Base-by-base conservation (phyloP, 2,888 invertebrate genomes). In the Eueremaeus valkanovi region DNA sequence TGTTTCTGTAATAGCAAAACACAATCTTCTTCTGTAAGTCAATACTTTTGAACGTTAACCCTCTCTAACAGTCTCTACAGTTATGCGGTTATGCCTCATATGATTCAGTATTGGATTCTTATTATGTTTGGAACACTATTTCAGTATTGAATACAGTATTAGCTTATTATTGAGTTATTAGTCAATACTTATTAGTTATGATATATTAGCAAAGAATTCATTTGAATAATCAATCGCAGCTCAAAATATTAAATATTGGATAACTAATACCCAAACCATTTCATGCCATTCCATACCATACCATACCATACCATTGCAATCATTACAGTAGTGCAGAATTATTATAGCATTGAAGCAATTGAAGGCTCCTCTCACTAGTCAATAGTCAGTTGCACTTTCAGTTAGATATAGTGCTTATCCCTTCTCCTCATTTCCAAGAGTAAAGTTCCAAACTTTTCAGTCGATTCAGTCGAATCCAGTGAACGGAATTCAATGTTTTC, bases 21-120 rank as follows among this genome's bases (percentile, higher is more conserved):
- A 76, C 78, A 77, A 72, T 77, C 78, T 58, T 78, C 77, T 51
- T 78, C 77, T 75, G 79, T 80, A 77, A 78, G 80, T 77, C 9
- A 66, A 66, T 66, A 66, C 66, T 66, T 66, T 66, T 66, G 66
- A 66, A 66, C 66, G 66, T 66, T 66, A 66, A 66, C 66, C 66
- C 66, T n/a, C 27, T n/a, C 18, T 49, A 18, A 8, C 16, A 49
- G 49, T 49, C 58, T 24, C 27, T 11, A n/a, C n/a, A n/a, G n/a
- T n/a, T n/a, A n/a, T n/a, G n/a, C 11, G n/a, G 66, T 66, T 66
- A 73, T 73, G 42, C 61, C 29, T 73, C 73, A n/a, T 36, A 55
- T 58, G 27, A 45, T 55, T 72, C 72, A n/a, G 13, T 51, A n/a
- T 31, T 18, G 31, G 29, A 55, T 29, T 33, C 21, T 49, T 18